A percentile compares a stretch with the other conserved stretches of the same genome.
phyloP scores from a whole-genome alignment of 1,140 invertebrate genomes.

The Drosophila repleta region DNA sequence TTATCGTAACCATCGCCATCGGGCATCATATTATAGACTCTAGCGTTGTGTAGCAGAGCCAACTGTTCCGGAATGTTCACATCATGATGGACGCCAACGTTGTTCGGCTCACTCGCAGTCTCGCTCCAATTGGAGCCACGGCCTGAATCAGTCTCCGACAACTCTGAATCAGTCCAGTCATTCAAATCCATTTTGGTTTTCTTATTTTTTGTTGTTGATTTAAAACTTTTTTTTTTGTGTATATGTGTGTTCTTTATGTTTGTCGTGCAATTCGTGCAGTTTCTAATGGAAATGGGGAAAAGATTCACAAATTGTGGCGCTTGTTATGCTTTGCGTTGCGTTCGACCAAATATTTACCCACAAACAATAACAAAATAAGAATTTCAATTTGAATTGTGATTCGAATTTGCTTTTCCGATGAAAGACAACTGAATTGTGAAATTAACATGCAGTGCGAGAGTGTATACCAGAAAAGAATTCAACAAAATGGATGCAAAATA shows the following conservation, averaged over 20 bases:
- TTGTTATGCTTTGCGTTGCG: not conserved
- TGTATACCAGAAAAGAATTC: too few relatives aligned
- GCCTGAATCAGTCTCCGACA: slow-evolving; percentile 1
- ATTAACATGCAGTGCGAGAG: slow-evolving; percentile 6
- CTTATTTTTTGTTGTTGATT: not conserved
- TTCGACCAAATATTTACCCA: not conserved
- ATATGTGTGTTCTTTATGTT: too few relatives aligned
- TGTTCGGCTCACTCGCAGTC: not conserved
- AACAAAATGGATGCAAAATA: not conserved
- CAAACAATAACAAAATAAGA: not conserved
- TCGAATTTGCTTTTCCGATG: not conserved
- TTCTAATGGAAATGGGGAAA: too few relatives aligned
- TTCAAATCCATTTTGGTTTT: slow-evolving; percentile 1
- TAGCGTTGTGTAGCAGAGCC: too few relatives aligned
- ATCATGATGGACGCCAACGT: not conserved
- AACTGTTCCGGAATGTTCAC: not conserved
- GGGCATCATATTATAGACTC: too few relatives aligned
- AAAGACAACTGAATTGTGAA: not conserved
- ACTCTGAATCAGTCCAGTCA: not conserved
- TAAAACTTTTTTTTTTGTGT: too few relatives aligned
- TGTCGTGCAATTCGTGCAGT: not conserved
- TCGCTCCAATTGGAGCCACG: not conserved
- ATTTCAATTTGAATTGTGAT: not conserved
- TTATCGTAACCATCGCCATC: too few relatives aligned
- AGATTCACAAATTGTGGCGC: slow-evolving; percentile 1